A percentile compares a stretch with the other conserved stretches of the same genome.
Conservation (phyloP, 2,797 vertebrate species). For the Phrynocephalus guinanensis region DNA sequence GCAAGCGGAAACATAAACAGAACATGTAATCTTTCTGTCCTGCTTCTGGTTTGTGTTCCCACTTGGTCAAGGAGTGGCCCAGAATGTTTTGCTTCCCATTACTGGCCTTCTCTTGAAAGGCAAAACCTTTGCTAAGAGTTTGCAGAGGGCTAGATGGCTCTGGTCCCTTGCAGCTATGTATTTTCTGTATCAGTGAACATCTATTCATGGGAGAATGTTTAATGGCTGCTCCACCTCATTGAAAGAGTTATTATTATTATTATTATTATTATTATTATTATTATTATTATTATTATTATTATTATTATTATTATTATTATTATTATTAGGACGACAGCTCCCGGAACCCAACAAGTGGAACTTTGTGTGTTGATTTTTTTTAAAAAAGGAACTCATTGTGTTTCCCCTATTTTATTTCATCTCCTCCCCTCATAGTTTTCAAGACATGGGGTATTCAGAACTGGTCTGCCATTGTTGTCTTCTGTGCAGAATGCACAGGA, state of each 20-base stretch:
- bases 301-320: too few species aligned
- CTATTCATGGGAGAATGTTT: neutral
- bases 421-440: too few species aligned
- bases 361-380: too few species aligned
- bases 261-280: too few species aligned
- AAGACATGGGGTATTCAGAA: too few species aligned
- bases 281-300: too few species aligned
- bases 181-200: neutral
- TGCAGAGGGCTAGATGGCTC: constrained; percentile 71
- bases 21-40: neutral
- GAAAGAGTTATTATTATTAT: neutral
- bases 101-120: constrained; percentile 30
- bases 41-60: constrained; percentile 5
- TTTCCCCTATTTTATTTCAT: too few species aligned
- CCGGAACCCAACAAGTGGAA: neutral
- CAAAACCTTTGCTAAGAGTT: constrained; percentile 47
- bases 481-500: too few species aligned
- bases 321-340: neutral
- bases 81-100: neutral
- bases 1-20: constrained; percentile 12
- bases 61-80: neutral
- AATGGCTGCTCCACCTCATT: constrained; percentile 13
- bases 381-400: too few species aligned
- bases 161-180: constrained; percentile 59
- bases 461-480: too few species aligned